These are phyloP conservation scores for Alectoris magna DNA, from an alignment of 2,797 vertebrate genomes.

Conservation along the genomic window DNA sequence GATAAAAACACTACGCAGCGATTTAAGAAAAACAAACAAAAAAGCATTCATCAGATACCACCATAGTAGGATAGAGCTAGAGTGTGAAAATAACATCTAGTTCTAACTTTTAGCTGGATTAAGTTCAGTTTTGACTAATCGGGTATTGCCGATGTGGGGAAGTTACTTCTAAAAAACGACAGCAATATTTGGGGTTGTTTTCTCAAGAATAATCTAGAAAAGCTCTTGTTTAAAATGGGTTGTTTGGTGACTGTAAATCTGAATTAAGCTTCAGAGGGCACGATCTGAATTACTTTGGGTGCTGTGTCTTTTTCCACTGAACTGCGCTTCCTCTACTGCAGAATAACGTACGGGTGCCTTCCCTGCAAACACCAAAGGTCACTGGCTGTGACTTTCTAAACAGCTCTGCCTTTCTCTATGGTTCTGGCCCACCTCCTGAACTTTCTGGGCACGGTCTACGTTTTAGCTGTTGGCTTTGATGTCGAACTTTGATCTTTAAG, in stretches of 20 bases:
- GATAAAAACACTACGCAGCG: background rate
- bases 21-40: background rate
- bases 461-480: background rate
- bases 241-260: background rate
- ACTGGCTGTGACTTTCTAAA: background rate
- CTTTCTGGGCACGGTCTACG: background rate
- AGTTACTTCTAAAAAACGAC: background rate
- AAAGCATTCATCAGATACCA: background rate
- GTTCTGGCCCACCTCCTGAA: background rate
- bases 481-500: slow-evolving; percentile 17
- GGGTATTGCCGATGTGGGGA: background rate
- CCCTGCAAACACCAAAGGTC: background rate
- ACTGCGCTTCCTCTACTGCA: background rate
- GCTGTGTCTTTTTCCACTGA: background rate
- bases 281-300: background rate
- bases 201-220: background rate
- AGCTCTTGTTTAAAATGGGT: background rate
- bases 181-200: background rate
- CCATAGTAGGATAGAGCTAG: background rate
- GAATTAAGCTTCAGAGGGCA: background rate
- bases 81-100: background rate
- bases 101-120: background rate
- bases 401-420: background rate
- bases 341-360: slow-evolving; percentile 22
- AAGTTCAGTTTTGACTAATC: background rate